These are phyloP conservation scores for Ceuthmochares aereus DNA, from an alignment of 2,113 vertebrate species.

Conservation along the genomic window DNA sequence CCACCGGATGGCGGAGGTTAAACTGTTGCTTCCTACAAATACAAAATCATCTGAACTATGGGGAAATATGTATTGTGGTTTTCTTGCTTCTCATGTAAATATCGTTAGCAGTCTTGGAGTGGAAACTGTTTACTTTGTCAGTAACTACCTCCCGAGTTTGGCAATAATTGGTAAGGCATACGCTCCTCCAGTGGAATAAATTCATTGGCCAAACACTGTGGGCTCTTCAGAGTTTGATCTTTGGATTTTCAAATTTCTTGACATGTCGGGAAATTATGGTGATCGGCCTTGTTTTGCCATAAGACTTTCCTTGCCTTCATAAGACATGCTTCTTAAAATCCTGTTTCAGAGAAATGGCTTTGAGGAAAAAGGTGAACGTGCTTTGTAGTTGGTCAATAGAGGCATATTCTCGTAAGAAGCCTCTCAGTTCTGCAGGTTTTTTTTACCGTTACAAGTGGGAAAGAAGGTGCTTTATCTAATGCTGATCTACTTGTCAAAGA, in stretches of 20 bases:
- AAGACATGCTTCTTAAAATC: neutral
- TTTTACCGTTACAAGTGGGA: neutral
- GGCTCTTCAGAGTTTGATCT: neutral
- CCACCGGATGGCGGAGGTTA: neutral
- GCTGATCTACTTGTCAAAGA: neutral
- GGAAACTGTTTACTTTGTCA: slow-evolving; percentile 21
- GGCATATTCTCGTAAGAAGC: rapidly evolving
- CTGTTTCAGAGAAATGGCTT: neutral
- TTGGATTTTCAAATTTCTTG: neutral
- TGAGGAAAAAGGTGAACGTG: neutral
- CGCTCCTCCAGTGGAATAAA: neutral
- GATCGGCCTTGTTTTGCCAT: neutral
- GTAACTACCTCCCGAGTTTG: slow-evolving; percentile 47
- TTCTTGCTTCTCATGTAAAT: neutral
- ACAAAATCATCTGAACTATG: neutral
- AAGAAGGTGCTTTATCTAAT: neutral
- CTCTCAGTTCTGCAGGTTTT: neutral
- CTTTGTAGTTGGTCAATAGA: neutral
- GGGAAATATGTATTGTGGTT: neutral
- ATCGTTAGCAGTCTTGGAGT: neutral
- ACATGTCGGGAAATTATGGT: neutral
- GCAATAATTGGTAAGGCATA: slow-evolving; percentile 55
- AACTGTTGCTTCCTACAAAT: neutral
- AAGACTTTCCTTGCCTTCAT: neutral
- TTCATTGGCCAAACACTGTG: neutral